Percentiles rank a stretch among this genome's conserved stretches.
Evolutionary conservation across 2,797 vertebrate genomes (phyloP).

Genomic region (Ctenopoma kingsleyae): DNA sequence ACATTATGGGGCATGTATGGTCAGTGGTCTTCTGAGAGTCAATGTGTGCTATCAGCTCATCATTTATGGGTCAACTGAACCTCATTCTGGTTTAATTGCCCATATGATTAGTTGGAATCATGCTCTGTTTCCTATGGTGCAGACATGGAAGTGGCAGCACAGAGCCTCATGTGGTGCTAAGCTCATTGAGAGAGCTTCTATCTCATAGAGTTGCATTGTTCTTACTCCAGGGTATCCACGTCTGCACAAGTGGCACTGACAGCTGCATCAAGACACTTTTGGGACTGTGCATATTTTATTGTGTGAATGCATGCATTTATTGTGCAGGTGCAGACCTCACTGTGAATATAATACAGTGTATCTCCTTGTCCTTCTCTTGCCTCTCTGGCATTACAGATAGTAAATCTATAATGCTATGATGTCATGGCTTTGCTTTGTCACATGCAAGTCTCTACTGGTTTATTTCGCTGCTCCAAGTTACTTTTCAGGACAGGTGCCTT

Average conservation of each 20-base stretch:
- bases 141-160: constrained; percentile 61
- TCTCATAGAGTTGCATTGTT: constrained; percentile 77
- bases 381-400: constrained; percentile 25
- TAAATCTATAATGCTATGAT: constrained; percentile 3
- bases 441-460: constrained; percentile 18
- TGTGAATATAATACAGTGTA: constrained; percentile 22
- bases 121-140: constrained; percentile 61
- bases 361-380: constrained; percentile 30
- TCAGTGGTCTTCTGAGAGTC: constrained; percentile 17
- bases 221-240: constrained; percentile 49
- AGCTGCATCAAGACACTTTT: constrained; percentile 75
- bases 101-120: constrained; percentile 79
- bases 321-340: constrained; percentile 67
- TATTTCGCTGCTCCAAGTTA: constrained; percentile 9
- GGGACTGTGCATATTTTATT: constrained; percentile 64
- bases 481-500: constrained; percentile 46
- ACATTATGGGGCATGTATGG: neutral
- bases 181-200: constrained; percentile 58
- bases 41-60: constrained; percentile 67
- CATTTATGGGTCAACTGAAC: constrained; percentile 79
- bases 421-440: constrained; percentile 13
- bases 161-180: constrained; percentile 55
- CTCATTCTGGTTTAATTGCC: constrained; percentile 83
- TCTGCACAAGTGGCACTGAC: constrained; percentile 75
- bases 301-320: constrained; percentile 66